Base-by-base conservation (phyloP, 1,140 invertebrate genomes). In the Euura saliciscinereae region DNA sequence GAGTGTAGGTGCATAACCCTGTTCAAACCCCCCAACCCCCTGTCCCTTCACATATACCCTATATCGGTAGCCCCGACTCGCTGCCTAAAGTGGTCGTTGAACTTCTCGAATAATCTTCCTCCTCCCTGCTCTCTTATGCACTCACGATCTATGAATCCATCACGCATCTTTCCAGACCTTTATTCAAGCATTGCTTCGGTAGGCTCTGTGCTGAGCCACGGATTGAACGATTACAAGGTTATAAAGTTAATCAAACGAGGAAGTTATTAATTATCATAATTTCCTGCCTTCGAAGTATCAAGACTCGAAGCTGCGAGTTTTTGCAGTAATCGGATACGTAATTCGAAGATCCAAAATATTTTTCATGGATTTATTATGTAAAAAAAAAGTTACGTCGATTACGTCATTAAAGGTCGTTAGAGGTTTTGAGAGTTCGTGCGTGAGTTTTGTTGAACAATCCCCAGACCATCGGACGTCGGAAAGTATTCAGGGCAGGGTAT, bases 91-190 rank as follows among this genome's bases (percentile, higher is more conserved):
- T 75, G 68, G 45, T 74, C 75, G 75, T 77, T 78, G 73, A 75
- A 78, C 70, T 70, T 71, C 13, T 73, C 74, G 77, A 76, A 74
- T 77, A 76, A 79, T 70, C 71, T 77, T 80, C 68, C n/a, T 64
- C 74, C 75, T 75, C 75, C 68, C 71, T 78, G 72, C 73, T 76
- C 64, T 59, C 13, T 59, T 59, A 59, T 59, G 51, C 13, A 59
- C 51, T 28, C 28, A 59, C 51, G 51, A 59, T 59, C 51, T 59
- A 59, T 59, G 51, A n/a, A 59, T 59, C 51, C 13, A 6, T 0
- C 51, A 59, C 51, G 51, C 10, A 59, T 59, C 8, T 59, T n/a
- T 59, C 8, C 8, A 59, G 51, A 59, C 51, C 13, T n/a, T 28
- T 28, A 28, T 28, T 28, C 28, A 28, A 28, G 28, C 28, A 28